These are phyloP conservation scores for Sylvicapra grimmia DNA, from an alignment of 2,113 vertebrate species.

Conservation along the genomic window DNA sequence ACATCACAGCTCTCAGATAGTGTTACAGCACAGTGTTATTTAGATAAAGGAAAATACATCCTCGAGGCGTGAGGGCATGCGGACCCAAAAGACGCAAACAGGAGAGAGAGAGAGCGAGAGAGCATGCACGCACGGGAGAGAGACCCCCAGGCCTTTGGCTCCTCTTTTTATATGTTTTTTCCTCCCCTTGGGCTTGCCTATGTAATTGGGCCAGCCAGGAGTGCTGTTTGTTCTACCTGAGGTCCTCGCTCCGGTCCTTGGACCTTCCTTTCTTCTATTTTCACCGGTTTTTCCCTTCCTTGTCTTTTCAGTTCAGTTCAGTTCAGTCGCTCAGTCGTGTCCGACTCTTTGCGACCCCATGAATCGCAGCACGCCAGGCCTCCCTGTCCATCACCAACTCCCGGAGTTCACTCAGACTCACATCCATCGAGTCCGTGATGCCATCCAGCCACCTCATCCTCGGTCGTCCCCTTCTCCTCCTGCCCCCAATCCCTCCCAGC, in stretches of 20 bases:
- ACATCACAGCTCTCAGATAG: neutral
- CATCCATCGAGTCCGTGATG: too few relatives aligned
- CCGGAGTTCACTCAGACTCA: too few relatives aligned
- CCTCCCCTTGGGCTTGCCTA: neutral
- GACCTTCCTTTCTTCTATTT: neutral
- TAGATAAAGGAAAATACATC: neutral
- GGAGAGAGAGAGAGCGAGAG: neutral
- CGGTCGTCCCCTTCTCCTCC: too few relatives aligned
- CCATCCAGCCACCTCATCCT: too few relatives aligned
- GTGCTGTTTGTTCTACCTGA: neutral
- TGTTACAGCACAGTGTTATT: neutral
- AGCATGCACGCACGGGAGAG: neutral
- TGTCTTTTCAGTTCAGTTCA: neutral
- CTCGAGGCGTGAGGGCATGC: neutral
- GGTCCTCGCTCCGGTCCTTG: neutral
- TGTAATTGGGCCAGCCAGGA: neutral
- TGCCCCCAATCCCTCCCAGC: too few relatives aligned
- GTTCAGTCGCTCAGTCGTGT: too few relatives aligned
- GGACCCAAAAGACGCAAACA: fast-evolving
- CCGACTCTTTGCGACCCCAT: fast-evolving
- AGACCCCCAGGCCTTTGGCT: neutral
- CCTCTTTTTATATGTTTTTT: neutral
- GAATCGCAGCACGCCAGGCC: too few relatives aligned
- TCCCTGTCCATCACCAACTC: too few relatives aligned
- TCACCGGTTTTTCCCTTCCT: neutral